Evolutionary conservation across 2,797 vertebrate genomes (phyloP).

Genomic region (Pangasius macronema): DNA sequence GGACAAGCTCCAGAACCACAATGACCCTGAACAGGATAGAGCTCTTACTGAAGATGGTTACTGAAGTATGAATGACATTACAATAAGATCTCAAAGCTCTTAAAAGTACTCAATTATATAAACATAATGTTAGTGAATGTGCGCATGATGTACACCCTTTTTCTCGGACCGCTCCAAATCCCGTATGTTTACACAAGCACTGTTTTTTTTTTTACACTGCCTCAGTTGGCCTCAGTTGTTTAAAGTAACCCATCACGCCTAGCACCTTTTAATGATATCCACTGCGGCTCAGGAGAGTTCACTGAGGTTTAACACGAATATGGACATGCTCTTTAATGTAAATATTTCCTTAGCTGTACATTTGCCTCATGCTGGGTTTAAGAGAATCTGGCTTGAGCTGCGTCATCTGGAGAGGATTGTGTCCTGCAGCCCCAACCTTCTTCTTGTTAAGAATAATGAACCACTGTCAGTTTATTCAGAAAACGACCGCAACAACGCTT

Average conservation of each 20-base stretch:
- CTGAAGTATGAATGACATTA: background rate
- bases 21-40: background rate
- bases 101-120: conserved; percentile 16
- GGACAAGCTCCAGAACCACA: conserved; percentile 11
- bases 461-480: conserved; percentile 20
- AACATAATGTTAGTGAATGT: conserved; percentile 34
- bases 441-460: conserved; percentile 22
- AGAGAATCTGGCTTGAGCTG: conserved; percentile 41
- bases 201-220: conserved; percentile 34
- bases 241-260: conserved; percentile 68
- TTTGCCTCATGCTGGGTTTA: conserved; percentile 60
- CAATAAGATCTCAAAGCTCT: conserved; percentile 3
- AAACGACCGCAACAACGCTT: conserved; percentile 10
- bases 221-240: conserved; percentile 66
- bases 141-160: conserved; percentile 20
- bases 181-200: conserved; percentile 55
- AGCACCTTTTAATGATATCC: conserved; percentile 66
- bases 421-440: conserved; percentile 2
- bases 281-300: conserved; percentile 47
- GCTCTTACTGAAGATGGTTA: background rate
- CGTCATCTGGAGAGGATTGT: conserved; percentile 37
- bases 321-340: conserved; percentile 68
- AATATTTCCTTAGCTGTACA: conserved; percentile 76
- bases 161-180: conserved; percentile 12
- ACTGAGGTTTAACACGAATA: conserved; percentile 57